Conservation (phyloP, 2,888 invertebrate genomes). For the Ophion ventricosus region DNA sequence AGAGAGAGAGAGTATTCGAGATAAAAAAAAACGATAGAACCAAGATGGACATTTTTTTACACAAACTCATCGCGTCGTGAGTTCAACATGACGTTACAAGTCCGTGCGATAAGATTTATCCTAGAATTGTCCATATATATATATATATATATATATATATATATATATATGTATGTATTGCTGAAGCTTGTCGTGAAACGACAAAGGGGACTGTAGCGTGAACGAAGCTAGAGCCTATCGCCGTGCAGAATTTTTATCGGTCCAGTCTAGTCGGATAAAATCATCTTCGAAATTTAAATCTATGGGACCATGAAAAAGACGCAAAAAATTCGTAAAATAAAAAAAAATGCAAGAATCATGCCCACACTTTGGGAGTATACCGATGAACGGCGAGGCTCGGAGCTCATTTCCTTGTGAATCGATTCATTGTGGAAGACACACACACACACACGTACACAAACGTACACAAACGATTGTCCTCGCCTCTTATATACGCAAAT, state of each 20-base stretch:
- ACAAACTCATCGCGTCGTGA: slow-evolving; percentile 73
- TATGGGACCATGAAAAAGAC: slow-evolving; percentile 78
- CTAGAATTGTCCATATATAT: slow-evolving; percentile 69
- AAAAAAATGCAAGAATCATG: slow-evolving; percentile 51
- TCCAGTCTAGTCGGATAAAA: slow-evolving; percentile 75
- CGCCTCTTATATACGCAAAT: slow-evolving; percentile 61
- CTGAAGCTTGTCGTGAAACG: slow-evolving; percentile 65
- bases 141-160: slow-evolving; percentile 25
- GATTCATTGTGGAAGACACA: slow-evolving; percentile 29
- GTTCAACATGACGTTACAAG: slow-evolving; percentile 76
- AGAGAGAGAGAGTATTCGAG: slow-evolving; percentile 31
- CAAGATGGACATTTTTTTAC: slow-evolving; percentile 74
- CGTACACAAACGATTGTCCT: slow-evolving; percentile 53
- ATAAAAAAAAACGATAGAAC: slow-evolving; percentile 55
- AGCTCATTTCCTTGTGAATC: slow-evolving; percentile 19
- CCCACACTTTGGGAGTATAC: slow-evolving; percentile 65
- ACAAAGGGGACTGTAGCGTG: slow-evolving; percentile 50
- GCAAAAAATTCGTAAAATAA: slow-evolving; percentile 23
- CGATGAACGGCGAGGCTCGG: slow-evolving; percentile 48
- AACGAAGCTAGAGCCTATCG: slow-evolving; percentile 56
- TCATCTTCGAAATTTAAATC: slow-evolving; percentile 73
- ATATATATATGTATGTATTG: slow-evolving; percentile 46
- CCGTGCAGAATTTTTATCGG: slow-evolving; percentile 70
- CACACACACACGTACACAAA: too few relatives aligned
- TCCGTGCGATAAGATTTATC: slow-evolving; percentile 79